These are phyloP conservation scores for Bellardia pandia DNA, from an alignment of 2,888 invertebrate species.

Conservation along the genomic window DNA sequence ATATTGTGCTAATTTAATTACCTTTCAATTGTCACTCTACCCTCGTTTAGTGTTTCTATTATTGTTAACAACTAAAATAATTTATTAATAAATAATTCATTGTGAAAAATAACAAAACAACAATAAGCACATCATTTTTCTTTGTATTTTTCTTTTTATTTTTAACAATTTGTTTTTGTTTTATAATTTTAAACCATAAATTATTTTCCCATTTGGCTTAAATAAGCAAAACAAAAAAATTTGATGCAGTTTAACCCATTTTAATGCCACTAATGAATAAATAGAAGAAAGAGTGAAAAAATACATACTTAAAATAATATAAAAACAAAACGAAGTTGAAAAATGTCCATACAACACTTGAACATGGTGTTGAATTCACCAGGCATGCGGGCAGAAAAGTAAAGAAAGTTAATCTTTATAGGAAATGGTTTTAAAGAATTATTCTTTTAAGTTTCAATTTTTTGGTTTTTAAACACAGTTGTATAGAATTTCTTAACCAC, in stretches of 20 bases:
- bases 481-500: no score
- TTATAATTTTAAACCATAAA: slow-evolving; percentile 31
- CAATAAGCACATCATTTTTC: slow-evolving; percentile 18
- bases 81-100: slow-evolving; percentile 54
- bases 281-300: slow-evolving; percentile 18
- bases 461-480: background rate
- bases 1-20: background rate
- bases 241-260: slow-evolving; percentile 36
- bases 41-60: background rate
- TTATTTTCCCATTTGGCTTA: slow-evolving; percentile 38
- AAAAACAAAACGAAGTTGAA: slow-evolving; percentile 10
- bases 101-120: slow-evolving; percentile 43
- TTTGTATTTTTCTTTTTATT: background rate
- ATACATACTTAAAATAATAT: background rate
- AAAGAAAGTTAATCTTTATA: background rate
- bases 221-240: slow-evolving; percentile 9
- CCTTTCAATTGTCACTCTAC: background rate
- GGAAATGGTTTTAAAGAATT: background rate
- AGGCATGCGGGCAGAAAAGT: background rate
- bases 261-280: slow-evolving; percentile 27
- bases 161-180: background rate
- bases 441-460: background rate
- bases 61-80: slow-evolving; percentile 50
- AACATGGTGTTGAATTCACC: no score
- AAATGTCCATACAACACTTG: background rate